Evolutionary conservation across 1,140 invertebrate species (phyloP), one percentile per base, ranked within the genome.

Genomic region (Latrodectus geometricus): DNA sequence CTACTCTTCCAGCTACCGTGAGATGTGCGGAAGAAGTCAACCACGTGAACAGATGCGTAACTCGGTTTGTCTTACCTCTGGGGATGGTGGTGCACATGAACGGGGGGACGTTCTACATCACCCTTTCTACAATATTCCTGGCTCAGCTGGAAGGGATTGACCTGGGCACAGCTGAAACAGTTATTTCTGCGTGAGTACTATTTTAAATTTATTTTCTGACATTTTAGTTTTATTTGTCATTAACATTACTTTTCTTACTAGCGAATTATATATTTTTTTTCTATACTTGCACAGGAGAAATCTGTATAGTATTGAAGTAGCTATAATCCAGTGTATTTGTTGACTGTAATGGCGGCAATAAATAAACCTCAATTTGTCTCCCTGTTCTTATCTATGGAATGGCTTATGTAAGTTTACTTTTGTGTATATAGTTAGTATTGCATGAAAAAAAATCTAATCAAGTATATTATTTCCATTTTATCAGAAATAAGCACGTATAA

Each of bases 11-110:
- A 66, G 94, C 98, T 70, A 98, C 97, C 70, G 98, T 99, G 91
- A 94, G 95, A 72, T 96, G 96, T 90, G 95, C 99, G 94, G 97
- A 98, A 91, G 96, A 97, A 88, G 96, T 96, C 87, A 93, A 97
- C 73, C 94, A 94, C 88, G 94, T 98, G 85, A 97, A 99, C 92
- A 93, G 94, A 48, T 93, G 97, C 70, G 96, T 99, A 73, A 97
- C 97, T 0, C 93, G 96, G 80, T 97, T 97, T 91, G 95, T 97
- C 17, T 92, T 98, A 8, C 96, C 97, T 0, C 96, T 97, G 88
- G 96, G 96, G n/a, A 96, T 95, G 90, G 97, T 97, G 88, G 95
- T 97, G 88, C 97, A 98, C 91, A 97, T 97, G 95, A 96, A 98
- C 90, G 97, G 97, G 15, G 98, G 97, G 0, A 97, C 97, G 0